Conservation (phyloP, 2,113 vertebrate genomes). For the Ammospiza caudacuta region DNA sequence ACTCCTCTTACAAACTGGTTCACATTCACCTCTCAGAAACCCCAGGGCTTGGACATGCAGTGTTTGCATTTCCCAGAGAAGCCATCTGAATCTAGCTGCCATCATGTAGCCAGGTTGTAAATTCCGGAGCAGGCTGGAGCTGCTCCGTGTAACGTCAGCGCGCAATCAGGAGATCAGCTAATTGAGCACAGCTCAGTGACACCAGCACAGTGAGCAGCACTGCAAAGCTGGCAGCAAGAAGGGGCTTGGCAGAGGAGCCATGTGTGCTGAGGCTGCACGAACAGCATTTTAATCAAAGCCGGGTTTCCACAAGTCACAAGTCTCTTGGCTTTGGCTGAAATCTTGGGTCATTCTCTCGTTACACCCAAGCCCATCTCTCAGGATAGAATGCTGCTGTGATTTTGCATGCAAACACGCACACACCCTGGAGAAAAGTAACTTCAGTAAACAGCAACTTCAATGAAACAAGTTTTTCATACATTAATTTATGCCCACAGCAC, state of each 20-base stretch:
- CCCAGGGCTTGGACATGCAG: fast-evolving
- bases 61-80: background rate
- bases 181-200: background rate
- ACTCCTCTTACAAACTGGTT: background rate
- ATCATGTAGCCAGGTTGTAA: too few species aligned
- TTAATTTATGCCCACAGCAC: background rate
- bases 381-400: background rate
- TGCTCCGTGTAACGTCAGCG: fast-evolving
- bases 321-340: background rate
- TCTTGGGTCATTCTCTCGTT: background rate
- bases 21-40: background rate
- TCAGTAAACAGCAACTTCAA: background rate
- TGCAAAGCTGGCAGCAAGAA: background rate
- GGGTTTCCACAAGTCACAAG: background rate
- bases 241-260: background rate
- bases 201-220: background rate
- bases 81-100: too few species aligned
- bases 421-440: background rate
- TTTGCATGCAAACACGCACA: background rate
- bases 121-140: background rate
- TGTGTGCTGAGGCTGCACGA: background rate
- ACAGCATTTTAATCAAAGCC: constrained; percentile 28
- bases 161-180: background rate
- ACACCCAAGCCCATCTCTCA: background rate
- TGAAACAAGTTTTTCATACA: background rate